Evolutionary conservation across 2,113 vertebrate species (phyloP), one percentile per base, ranked within the genome.

Genomic region (Butorides virescens): DNA sequence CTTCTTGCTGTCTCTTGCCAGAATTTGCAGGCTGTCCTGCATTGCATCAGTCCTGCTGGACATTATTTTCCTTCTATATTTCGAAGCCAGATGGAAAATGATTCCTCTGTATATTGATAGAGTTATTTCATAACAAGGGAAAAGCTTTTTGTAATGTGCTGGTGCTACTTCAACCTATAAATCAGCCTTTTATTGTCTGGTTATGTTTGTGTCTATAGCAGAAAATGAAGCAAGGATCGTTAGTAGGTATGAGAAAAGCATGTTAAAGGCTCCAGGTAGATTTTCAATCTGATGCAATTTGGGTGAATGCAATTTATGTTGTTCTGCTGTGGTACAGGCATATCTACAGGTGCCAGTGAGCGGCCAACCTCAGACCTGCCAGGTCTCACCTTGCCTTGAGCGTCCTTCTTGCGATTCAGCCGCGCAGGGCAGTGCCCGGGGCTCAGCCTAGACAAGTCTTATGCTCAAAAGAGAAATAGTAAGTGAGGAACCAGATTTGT

Each of bases 11-110:
- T 66, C 89, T 71, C 77, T 36, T 94, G 96, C 92, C 88, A 92
- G 23, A 50, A 27, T 86, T 83, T 81, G 50, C 9, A 9, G 50
- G 58, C 78, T 87, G 79, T 55, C 88, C 91, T 95, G 89, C 55
- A 7, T 70, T 95, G 91, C 97, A 73, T 93, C 95, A 87, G 66
- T 68, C 86, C 65, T 83, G 44, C 72, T 87, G 76, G 92, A 72
- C 61, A 10, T 65, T 70, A 42, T 88, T 96, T 93, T 75, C 95
- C 84, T 27, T 56, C 53, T 85, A 5, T 78, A 29, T 62, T 90
- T 91, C 23, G 7, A 82, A 92, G 58, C 49, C 86, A 79, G 58
- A 72, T 76, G 70, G 74, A 87, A 97, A 91, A 89, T n/a, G 32
- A 92, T 73, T 79, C 70, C 49, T 58, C 30, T 93, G 53, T 75